Evolutionary conservation across 1,140 invertebrate species (phyloP).

Genomic region (Cydia strobilella): DNA sequence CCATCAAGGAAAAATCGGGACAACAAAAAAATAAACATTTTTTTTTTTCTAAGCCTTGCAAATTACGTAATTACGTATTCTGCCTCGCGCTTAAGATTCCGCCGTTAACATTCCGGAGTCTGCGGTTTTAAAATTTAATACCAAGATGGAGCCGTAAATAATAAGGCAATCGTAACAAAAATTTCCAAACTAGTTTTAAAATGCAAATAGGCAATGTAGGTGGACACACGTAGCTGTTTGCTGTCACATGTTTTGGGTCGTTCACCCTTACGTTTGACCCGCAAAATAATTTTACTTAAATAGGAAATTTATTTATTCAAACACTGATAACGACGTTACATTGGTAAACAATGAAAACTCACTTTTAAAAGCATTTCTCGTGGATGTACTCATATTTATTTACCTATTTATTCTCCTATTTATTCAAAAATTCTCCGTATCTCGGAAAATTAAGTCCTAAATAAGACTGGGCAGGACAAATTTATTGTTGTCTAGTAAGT

Average conservation of each 20-base stretch:
- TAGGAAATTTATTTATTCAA: conserved; percentile 38
- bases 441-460: background rate
- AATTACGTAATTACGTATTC: conserved; percentile 29
- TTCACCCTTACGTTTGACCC: conserved; percentile 45
- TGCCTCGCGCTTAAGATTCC: conserved; percentile 3
- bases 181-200: conserved; percentile 31
- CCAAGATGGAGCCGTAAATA: conserved; percentile 27
- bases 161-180: conserved; percentile 16
- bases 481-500: background rate
- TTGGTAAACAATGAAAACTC: no score
- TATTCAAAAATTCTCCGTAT: background rate
- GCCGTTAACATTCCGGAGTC: conserved; percentile 7
- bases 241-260: conserved; percentile 49
- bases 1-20: background rate
- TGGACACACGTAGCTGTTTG: conserved; percentile 39
- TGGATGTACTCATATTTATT: background rate
- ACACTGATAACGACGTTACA: conserved; percentile 27
- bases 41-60: background rate
- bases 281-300: conserved; percentile 34
- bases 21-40: background rate
- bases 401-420: no score
- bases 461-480: background rate
- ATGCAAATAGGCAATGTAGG: conserved; percentile 54
- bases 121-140: conserved; percentile 30
- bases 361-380: no score